Base-by-base conservation (phyloP, 1,140 invertebrate species). In the Ostrea edulis region DNA sequence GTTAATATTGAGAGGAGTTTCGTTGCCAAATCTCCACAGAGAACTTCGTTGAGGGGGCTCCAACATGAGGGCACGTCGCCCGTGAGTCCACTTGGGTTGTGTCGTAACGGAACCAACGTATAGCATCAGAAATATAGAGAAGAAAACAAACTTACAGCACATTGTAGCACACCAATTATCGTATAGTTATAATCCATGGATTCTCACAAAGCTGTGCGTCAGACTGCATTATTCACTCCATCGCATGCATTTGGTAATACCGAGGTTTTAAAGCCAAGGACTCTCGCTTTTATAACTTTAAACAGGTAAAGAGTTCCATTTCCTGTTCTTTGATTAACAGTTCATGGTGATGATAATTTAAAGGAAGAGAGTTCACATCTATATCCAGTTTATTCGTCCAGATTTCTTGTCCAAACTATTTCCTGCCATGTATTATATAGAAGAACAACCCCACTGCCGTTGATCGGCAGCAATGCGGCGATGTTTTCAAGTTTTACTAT, bases 21-120 rank as follows among this genome's bases (percentile, higher is more conserved):
- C 97, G 95, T 97, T 98, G 1, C 98, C 98, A 93, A 98, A 97
- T 84, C 98, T 95, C 98, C 98, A 99, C 97, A 98, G 98, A n/a
- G 97, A 97, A 94, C 98, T 98, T 22, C 98, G 96, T 0, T 97
- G 96, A 1, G 98, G 98, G 0, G 98, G 98, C 94, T 98, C 97
- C 97, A 98, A 97, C 93, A 97, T 94, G 95, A 96, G 96, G 14
- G 97, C 97, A 11, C 83, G 52, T 12, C n/a, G n/a, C 35, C 52
- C 81, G 81, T 71, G 68, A 0, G n/a, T 71, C 68, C 68, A 71
- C 68, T 22, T 71, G 9, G 68, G 68, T 35, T 71, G 68, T 25
- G 68, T 35, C 2, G 22, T 25, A 71, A 29, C 68, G 68, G 68
- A 71, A 29, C 25, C n/a, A 35, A 71, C 12, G 25, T 14, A 35